Percentiles rank a stretch among this genome's conserved stretches.
phyloP scores from a whole-genome alignment of 2,797 vertebrate genomes.

The Iguana delicatissima region DNA sequence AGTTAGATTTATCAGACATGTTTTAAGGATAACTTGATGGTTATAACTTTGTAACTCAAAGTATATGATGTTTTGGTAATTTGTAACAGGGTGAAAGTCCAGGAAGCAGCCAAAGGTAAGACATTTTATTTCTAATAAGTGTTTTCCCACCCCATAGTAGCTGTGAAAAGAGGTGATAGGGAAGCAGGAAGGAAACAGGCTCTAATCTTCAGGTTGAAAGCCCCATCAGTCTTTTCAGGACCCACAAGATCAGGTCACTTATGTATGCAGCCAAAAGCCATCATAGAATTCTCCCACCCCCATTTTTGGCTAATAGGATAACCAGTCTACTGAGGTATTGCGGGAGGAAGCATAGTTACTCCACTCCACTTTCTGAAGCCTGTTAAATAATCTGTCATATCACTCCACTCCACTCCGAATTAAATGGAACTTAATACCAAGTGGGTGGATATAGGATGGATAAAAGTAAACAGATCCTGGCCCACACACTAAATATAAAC shows the following conservation, averaged over 20 bases:
- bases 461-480: neutral
- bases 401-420: neutral
- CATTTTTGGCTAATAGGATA: no score
- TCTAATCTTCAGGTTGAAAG: no score
- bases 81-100: constrained; percentile 91
- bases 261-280: no score
- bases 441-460: neutral
- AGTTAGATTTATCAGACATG: neutral
- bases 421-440: neutral
- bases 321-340: no score
- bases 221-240: no score
- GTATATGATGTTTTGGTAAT: constrained; percentile 32
- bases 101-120: constrained; percentile 90
- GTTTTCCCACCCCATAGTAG: neutral
- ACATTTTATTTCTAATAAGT: constrained; percentile 10
- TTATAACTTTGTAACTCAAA: constrained; percentile 22
- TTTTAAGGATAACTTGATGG: constrained; percentile 35
- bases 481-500: neutral
- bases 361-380: no score
- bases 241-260: no score
- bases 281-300: no score
- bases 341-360: no score
- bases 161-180: no score
- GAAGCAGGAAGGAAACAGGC: no score
- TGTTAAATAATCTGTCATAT: no score